Evolutionary conservation across 1,140 invertebrate species (phyloP), one percentile per base, ranked within the genome.

Genomic region (Amyelois transitella): DNA sequence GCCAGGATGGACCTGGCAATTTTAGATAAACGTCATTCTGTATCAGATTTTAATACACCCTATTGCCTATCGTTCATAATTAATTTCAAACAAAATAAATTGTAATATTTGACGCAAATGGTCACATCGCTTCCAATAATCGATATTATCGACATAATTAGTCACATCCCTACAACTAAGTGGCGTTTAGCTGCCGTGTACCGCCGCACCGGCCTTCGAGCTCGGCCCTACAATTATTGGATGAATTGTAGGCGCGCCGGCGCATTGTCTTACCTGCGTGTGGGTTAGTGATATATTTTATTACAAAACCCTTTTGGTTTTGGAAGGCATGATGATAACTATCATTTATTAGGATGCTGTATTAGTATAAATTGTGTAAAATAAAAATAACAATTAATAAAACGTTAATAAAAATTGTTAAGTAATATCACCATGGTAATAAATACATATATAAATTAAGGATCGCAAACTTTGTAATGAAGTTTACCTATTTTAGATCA

Each of bases 221-320:
- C 55, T 55, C 60, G 62, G 61, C 57, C 69, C 63, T 62, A 56
- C 66, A 72, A 72, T 72, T 72, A 72, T 61, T 53, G 54, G 62
- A 69, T 72, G 64, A 72, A 72, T 66, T 72, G 66, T 72, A 65
- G 60, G 50, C 17, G 21, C 68, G 48, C 60, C 55, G 47, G 53
- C 53, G 58, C 62, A 72, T 72, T 72, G 66, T 68, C 56, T 64
- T 61, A 51, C 61, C 55, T 55, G 24, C 58, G 45, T 28, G 17
- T 64, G 54, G 32, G 55, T 64, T 48, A 21, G 45, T 48, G 19
- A 48, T 48, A 14, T 38, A 38, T 38, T 14, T 38, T 38, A 1
- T 38, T 14, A 5, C 32, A 38, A 8, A 38, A 38, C 8, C 5
- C 3, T 5, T 8, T 4, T 12, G n/a, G n/a, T 38, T 38, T 38